Base-by-base conservation (phyloP, 2,888 invertebrate species). In the Pseudococcus jackbeardsleyi region DNA sequence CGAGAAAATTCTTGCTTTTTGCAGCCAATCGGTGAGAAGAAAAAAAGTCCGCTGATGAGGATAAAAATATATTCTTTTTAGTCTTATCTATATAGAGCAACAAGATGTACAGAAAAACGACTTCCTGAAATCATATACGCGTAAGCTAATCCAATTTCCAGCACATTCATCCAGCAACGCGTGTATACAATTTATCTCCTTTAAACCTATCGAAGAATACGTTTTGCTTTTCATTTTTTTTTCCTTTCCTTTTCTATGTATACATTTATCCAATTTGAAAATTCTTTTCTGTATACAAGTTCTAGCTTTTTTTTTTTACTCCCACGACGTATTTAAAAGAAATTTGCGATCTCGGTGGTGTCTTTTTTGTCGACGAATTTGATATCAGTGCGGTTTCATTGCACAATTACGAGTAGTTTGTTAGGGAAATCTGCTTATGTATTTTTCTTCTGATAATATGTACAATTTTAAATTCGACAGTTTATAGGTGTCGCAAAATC, bases 101-200 rank as follows among this genome's bases (percentile, higher is more conserved):
- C 79, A 79, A 79, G 79, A 79, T 79, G 79, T 39, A n/a, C 26
- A 33, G 79, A 79, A 79, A 79, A 79, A 79, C 79, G 42, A 79
- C 79, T 79, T 79, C 79, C 42, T 79, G 79, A 79, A 79, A 42
- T 79, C 79, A 79, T 79, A 79, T 79, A 79, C 79, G 79, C 46
- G 79, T 42, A 22, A 79, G 46, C 42, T 79, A 79, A 79, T 79
- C 79, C 79, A 79, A 79, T 79, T 79, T 79, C 79, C 39, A 79
- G 33, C 46, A 79, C 79, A 79, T 79, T 79, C 72, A 72, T 72
- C 79, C 33, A 33, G 26, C n/a, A 79, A 17, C 39, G 79, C 15
- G 19, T 59, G 26, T 33, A 59, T 79, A 79, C 79, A 79, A 79
- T 79, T 79, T 79, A 79, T 79, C 79, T 79, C 39, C 17, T 42